These are phyloP conservation scores for Apodemus speciosus DNA, from an alignment of 2,113 vertebrate genomes.

Conservation along the genomic window DNA sequence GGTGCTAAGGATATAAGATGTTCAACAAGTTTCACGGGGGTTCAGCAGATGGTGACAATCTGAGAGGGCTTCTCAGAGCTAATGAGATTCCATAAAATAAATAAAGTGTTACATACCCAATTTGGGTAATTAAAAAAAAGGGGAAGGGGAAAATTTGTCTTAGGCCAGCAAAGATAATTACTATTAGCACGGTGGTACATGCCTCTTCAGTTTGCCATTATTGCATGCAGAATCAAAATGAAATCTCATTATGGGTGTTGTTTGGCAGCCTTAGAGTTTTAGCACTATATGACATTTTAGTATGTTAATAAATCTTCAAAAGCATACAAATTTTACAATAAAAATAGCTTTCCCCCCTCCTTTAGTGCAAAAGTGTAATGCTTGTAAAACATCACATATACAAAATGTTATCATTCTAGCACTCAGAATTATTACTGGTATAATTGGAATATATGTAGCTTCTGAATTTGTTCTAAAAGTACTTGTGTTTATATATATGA, in stretches of 20 bases:
- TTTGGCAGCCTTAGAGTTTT: constrained; percentile 40
- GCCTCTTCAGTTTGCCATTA: background rate
- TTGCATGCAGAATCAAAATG: background rate
- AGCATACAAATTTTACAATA: constrained; percentile 9
- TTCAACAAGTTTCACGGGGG: background rate
- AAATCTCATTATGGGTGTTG: background rate
- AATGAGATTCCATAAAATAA: background rate
- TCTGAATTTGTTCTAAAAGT: background rate
- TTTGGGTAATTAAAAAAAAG: background rate
- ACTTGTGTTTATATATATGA: background rate
- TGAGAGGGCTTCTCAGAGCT: background rate
- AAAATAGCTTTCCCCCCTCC: background rate
- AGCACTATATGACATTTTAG: constrained; percentile 36
- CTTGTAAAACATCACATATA: background rate
- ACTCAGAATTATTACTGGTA: background rate
- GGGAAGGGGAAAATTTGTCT: background rate
- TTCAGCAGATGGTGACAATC: background rate
- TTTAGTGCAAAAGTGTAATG: constrained; percentile 17
- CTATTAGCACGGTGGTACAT: background rate
- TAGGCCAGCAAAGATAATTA: background rate
- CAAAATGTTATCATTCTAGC: constrained; percentile 10
- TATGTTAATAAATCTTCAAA: constrained; percentile 50
- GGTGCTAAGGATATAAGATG: background rate
- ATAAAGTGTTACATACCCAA: background rate
- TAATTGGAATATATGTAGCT: background rate